Evolutionary conservation across 2,888 invertebrate species (phyloP).

Genomic region (Sinohyriopsis cumingii): DNA sequence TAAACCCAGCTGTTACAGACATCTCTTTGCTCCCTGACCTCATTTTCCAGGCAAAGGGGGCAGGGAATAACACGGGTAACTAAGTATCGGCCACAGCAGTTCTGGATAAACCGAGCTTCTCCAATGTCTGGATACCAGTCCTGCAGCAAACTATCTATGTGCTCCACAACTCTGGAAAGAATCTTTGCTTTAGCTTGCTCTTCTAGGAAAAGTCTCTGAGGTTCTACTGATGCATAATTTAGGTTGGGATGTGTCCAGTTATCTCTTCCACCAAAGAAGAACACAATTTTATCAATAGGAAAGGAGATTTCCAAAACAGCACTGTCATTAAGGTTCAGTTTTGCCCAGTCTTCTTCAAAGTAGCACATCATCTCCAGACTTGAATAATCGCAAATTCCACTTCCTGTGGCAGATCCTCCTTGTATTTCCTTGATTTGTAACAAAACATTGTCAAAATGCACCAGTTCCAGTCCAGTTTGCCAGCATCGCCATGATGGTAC

Average conservation of each 20-base stretch:
- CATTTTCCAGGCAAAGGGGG: constrained; percentile 82
- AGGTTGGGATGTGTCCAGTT: not conserved
- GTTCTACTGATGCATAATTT: constrained; percentile 23
- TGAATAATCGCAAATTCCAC: constrained; percentile 74
- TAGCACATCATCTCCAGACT: constrained; percentile 62
- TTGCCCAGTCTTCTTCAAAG: constrained; percentile 90
- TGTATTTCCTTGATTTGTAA: constrained; percentile 77
- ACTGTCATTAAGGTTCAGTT: constrained; percentile 84
- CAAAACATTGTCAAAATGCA: constrained; percentile 85
- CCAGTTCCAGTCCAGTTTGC: constrained; percentile 85
- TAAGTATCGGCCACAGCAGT: constrained; percentile 94
- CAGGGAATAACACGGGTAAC: constrained; percentile 95
- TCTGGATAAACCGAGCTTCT: constrained; percentile 93
- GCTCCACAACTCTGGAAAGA: constrained; percentile 88
- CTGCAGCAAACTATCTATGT: constrained; percentile 94
- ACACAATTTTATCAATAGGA: constrained; percentile 51
- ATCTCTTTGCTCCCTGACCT: constrained; percentile 28
- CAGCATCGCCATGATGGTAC: constrained; percentile 61
- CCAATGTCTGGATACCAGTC: constrained; percentile 99
- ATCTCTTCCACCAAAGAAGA: constrained; percentile 39
- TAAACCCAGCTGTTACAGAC: not conserved
- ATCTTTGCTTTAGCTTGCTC: constrained; percentile 56
- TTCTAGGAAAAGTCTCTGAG: constrained; percentile 44
- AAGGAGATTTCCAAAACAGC: constrained; percentile 85
- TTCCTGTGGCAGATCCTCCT: constrained; percentile 21